Evolutionary conservation across 2,888 invertebrate species (phyloP).

Genomic region (Epistrophe eligans): DNA sequence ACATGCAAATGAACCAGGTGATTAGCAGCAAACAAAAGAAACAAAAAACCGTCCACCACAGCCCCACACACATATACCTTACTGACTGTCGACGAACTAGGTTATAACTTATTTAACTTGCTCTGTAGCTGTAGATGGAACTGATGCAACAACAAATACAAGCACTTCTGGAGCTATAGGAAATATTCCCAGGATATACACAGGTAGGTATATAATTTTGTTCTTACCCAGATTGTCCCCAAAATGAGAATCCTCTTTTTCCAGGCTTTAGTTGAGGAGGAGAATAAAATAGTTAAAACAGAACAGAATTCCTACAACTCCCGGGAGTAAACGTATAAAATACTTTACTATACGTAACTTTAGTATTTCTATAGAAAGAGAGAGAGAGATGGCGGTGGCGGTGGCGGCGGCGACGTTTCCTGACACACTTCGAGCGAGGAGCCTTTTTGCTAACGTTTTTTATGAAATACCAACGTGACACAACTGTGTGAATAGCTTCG

Average conservation of each 20-base stretch:
- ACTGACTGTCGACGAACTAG: constrained; percentile 50
- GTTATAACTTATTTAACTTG: constrained; percentile 42
- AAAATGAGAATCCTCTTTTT: constrained; percentile 27
- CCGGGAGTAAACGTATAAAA: constrained; percentile 56
- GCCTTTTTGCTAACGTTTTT: constrained; percentile 10
- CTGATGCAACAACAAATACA: constrained; percentile 2
- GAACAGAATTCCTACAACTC: constrained; percentile 45
- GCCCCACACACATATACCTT: neutral
- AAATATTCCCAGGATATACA: constrained; percentile 48
- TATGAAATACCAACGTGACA: constrained; percentile 28
- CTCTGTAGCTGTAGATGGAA: neutral
- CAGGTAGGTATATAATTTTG: constrained; percentile 39
- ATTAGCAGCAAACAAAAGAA: constrained; percentile 69
- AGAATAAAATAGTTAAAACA: neutral
- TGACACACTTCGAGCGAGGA: constrained; percentile 54
- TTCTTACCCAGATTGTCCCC: constrained; percentile 69
- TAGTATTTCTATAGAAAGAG: constrained; percentile 21
- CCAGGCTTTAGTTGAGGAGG: neutral
- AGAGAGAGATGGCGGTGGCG: too few relatives aligned
- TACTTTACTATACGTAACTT: constrained; percentile 34
- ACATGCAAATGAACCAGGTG: constrained; percentile 69
- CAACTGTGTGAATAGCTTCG: constrained; percentile 30
- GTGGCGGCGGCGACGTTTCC: too few relatives aligned
- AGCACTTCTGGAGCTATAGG: neutral
- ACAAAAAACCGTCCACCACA: constrained; percentile 39